Evolutionary conservation across 2,113 vertebrate species (phyloP), one percentile per base, ranked within the genome.

Genomic region (Platycercus adscitus): DNA sequence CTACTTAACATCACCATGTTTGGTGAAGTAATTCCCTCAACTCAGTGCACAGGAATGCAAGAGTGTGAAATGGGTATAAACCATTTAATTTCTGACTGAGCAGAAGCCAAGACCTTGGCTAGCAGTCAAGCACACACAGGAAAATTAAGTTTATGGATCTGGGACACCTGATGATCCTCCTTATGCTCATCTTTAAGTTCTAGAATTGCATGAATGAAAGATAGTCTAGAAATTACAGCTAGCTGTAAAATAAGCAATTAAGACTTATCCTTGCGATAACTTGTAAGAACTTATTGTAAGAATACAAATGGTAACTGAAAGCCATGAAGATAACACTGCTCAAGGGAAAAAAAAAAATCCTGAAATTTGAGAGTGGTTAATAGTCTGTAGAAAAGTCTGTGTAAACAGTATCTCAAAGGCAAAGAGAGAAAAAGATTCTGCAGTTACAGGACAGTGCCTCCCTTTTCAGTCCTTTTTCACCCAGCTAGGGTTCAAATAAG

Each of bases 1-100:
- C 92, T 82, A 95, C 56, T 93, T 95, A 92, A 93, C 46, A 77
- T 93, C 86, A 93, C 46, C 0, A 0, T 49, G 41, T 88, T 63
- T 73, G 53, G 91, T 0, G 2, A 96, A 76, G 63, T 61, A 90
- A 96, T 86, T 93, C 72, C 80, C 60, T 94, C 53, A 89, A 25
- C n/a, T 91, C 71, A 60, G 26, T 26, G 55, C 55, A 60, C 64
- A 88, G 81, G 53, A 95, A 78, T 1, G 18, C 63, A 81, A 18
- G 81, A 92, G 50, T 73, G 79, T 68, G 73, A 95, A 96, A 88
- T 41, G 76, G 60, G 35, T 90, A 95, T 81, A 90, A 96, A 93
- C 37, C 65, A 76, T 58, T 85, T 77, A 41, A 80, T 86, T 96
- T 90, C 76, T 84, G 88, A 94, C 39, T 71, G 56, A 92, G 88